Percentiles rank a stretch among this genome's conserved stretches.
Conservation (phyloP, 1,140 invertebrate species). For the Macrocentrus cingulum region DNA sequence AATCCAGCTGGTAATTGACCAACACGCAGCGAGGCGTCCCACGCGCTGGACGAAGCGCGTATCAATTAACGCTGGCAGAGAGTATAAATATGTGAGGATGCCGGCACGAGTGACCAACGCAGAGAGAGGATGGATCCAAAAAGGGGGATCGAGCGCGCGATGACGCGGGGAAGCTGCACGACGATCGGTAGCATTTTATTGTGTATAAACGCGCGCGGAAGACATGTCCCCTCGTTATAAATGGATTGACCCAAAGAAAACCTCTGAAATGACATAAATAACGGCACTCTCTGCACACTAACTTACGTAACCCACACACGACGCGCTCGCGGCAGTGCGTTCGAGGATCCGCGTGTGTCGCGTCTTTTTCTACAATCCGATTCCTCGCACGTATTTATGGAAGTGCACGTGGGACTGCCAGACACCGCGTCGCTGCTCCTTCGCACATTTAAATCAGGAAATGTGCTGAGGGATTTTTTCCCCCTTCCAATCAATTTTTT, state of each 20-base stretch:
- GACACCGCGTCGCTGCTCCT: too few species aligned
- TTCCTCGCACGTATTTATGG: background rate
- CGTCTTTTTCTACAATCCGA: conserved; percentile 2
- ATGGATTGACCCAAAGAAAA: conserved; percentile 59
- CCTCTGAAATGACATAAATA: conserved; percentile 59
- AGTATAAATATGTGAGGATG: too few species aligned
- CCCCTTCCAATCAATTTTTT: too few species aligned
- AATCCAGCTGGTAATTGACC: conserved; percentile 23
- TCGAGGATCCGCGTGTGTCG: background rate
- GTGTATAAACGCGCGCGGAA: too few species aligned
- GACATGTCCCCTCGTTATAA: conserved; percentile 41
- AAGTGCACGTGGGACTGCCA: too few species aligned
- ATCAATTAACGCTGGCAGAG: conserved; percentile 38
- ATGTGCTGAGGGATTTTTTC: too few species aligned
- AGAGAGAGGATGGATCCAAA: background rate
- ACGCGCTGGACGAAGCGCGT: conserved; percentile 24
- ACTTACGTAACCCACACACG: too few species aligned
- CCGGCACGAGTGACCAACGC: background rate
- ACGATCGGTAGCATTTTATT: too few species aligned
- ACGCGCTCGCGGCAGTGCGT: too few species aligned
- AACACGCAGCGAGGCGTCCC: conserved; percentile 19
- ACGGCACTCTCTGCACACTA: conserved; percentile 32
- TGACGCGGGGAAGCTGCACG: too few species aligned
- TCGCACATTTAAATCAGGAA: too few species aligned
- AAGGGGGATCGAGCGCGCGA: too few species aligned